Evolutionary conservation across 2,797 vertebrate genomes (phyloP).

Genomic region (Selene dorsalis): DNA sequence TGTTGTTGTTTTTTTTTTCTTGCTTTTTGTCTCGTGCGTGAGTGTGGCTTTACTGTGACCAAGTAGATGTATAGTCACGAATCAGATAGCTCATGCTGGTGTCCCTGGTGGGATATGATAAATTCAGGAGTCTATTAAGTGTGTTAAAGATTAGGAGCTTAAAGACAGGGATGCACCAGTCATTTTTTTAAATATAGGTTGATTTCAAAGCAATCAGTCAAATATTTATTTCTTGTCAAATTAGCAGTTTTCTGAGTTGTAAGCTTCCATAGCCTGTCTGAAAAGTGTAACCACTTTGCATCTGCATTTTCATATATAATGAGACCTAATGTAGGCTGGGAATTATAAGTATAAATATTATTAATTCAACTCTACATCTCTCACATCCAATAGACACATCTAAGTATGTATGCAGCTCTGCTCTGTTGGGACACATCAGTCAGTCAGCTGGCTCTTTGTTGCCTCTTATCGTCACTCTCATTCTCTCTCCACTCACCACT

Average conservation of each 20-base stretch:
- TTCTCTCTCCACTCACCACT: slow-evolving; percentile 34
- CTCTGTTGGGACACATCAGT: slow-evolving; percentile 51
- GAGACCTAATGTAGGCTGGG: not conserved
- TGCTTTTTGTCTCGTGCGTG: slow-evolving; percentile 5
- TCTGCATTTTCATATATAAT: not conserved
- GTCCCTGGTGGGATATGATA: slow-evolving; percentile 11
- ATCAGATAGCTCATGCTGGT: slow-evolving; percentile 29
- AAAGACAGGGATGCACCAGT: not conserved
- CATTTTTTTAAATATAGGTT: not conserved
- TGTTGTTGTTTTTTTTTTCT: not conserved
- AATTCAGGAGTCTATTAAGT: not conserved
- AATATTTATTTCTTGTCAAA: not conserved
- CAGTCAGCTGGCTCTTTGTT: slow-evolving; percentile 32
- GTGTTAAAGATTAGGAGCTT: not conserved
- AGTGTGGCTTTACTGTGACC: slow-evolving; percentile 14
- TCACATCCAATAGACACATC: slow-evolving; percentile 34
- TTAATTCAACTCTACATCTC: slow-evolving; percentile 5
- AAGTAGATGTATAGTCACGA: slow-evolving; percentile 33
- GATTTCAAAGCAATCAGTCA: not conserved
- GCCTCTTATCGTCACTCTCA: slow-evolving; percentile 34
- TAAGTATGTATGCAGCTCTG: slow-evolving; percentile 42
- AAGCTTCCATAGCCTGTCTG: not conserved
- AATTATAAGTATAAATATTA: not conserved
- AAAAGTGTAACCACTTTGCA: not conserved
- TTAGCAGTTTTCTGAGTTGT: not conserved